phyloP scores from a whole-genome alignment of 2,888 invertebrate genomes.

The Dichetophora obliterata region DNA sequence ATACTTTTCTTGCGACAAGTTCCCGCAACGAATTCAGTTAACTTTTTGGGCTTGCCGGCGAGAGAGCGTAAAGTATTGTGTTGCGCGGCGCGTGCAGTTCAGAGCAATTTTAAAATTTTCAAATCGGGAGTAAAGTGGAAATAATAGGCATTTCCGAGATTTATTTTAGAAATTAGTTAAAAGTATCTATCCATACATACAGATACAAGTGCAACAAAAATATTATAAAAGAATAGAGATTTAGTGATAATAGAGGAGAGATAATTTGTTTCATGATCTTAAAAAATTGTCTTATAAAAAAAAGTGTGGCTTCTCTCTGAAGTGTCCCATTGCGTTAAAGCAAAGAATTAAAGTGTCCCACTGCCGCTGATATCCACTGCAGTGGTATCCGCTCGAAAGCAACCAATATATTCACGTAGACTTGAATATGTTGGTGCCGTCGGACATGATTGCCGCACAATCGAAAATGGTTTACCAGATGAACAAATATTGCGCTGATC shows the following conservation, averaged over 20 bases:
- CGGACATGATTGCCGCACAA: slow-evolving; percentile 95
- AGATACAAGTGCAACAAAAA: background rate
- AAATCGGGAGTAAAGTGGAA: background rate
- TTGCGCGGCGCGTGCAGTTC: slow-evolving; percentile 25
- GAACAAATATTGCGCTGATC: slow-evolving; percentile 93
- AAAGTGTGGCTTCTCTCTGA: too few species aligned
- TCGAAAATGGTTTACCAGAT: slow-evolving; percentile 96
- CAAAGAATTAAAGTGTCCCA: background rate
- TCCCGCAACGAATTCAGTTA: slow-evolving; percentile 63
- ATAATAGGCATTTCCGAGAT: background rate
- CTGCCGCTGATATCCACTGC: background rate
- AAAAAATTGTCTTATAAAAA: too few species aligned
- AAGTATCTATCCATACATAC: background rate
- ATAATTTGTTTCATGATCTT: too few species aligned
- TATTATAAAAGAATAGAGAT: background rate
- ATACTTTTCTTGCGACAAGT: slow-evolving; percentile 64
- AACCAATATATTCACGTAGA: background rate
- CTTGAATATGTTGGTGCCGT: slow-evolving; percentile 86
- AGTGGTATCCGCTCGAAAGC: background rate
- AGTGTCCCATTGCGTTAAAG: background rate
- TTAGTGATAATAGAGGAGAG: background rate
- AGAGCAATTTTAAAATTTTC: background rate
- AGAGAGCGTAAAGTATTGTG: slow-evolving; percentile 59
- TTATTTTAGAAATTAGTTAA: background rate
- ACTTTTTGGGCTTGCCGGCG: slow-evolving; percentile 66